These are phyloP conservation scores for Ryuthela nishihirai DNA, from an alignment of 2,888 invertebrate species.

Conservation along the genomic window DNA sequence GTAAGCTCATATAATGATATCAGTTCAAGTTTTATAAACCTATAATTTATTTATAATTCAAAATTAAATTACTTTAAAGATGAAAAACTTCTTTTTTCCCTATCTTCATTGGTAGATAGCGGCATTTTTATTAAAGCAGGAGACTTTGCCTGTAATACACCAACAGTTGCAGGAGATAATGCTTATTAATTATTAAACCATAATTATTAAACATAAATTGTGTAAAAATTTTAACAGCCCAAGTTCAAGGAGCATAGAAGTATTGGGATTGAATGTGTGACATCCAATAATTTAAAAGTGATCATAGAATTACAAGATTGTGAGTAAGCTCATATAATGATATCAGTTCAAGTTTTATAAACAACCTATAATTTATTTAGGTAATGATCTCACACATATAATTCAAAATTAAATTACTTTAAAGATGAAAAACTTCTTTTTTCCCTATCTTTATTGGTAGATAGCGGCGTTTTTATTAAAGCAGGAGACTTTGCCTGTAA, in stretches of 20 bases:
- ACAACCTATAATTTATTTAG: background rate
- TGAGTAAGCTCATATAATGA: too few species aligned
- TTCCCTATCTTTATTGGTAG: constrained; percentile 12
- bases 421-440: constrained; percentile 30
- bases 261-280: too few species aligned
- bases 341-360: too few species aligned
- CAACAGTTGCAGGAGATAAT: constrained; percentile 33
- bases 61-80: constrained; percentile 13
- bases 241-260: too few species aligned
- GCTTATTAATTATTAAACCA: too few species aligned
- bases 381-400: background rate
- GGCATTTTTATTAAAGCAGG: background rate
- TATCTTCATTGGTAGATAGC: constrained; percentile 9
- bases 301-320: too few species aligned
- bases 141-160: constrained; percentile 26
- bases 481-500: constrained; percentile 22
- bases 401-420: constrained; percentile 8
- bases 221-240: too few species aligned
- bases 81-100: constrained; percentile 28
- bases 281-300: too few species aligned
- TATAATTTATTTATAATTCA: background rate
- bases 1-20: too few species aligned
- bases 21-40: too few species aligned
- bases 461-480: background rate
- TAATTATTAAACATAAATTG: too few species aligned